Evolutionary conservation across 2,797 vertebrate species (phyloP), one percentile per base, ranked within the genome.

Genomic region (Pseudochaenichthys georgianus): DNA sequence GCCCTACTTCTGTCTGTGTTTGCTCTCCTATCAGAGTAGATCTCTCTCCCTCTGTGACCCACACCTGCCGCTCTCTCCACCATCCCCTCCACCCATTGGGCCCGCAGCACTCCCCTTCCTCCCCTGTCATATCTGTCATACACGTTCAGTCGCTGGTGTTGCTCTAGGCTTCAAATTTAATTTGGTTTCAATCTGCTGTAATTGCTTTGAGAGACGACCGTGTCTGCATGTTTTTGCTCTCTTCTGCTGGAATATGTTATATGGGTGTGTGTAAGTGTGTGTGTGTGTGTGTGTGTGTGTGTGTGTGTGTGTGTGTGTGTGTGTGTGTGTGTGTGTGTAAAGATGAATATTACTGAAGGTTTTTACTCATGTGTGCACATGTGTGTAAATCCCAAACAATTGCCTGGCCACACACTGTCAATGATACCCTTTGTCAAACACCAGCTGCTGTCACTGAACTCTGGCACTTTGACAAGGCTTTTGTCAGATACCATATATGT

Each of bases 131-230:
- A 93, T 93, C 92, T 93, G 91, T 93, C 91, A 92, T 60, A 90
- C 87, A 78, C 78, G 58, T 88, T 90, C 89, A 88, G 77, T 95
- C 54, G 88, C 90, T 76, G 70, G 51, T 89, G 80, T 92, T 90
- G 93, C 94, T 95, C 82, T 89, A 93, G 94, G 93, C 94, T 92
- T 95, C 90, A 88, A 93, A 94, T 95, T 95, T 94, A 94, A 95
- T 95, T 95, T 95, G 92, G 90, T 93, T 95, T 94, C 94, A 94
- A 92, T 94, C 92, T 93, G 92, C 87, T 94, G 93, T 95, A 95
- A 95, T 95, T 95, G 92, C 94, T 95, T 94, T 91, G 92, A 95
- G 93, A 94, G 93, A 92, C 80, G 77, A 58, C 88, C 76, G 80
- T 90, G 91, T 92, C 92, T 84, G 84, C 93, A 89, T 91, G 82